Base-by-base conservation (phyloP, 2,113 vertebrate species). In the Cyphomyrus plagiostoma region DNA sequence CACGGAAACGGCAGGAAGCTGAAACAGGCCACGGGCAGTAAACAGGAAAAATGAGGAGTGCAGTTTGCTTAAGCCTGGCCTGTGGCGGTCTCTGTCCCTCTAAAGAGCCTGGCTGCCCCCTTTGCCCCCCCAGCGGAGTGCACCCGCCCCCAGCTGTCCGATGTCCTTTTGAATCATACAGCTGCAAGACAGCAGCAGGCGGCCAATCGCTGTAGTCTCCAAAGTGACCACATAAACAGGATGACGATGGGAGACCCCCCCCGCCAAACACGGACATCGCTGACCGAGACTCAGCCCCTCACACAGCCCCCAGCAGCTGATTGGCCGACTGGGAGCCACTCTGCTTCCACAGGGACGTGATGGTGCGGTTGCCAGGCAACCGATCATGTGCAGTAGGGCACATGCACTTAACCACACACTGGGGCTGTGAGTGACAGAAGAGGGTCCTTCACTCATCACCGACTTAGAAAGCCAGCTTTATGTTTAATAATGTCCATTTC, bases 21-120 rank as follows among this genome's bases (percentile, higher is more conserved):
- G 85, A 53, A 46, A 30, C 48, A 53, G 85, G 9, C 19, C 13
- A 52, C 15, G 26, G 13, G 23, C 49, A n/a, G 46, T 52, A 86
- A 88, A 87, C 86, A 87, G 86, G 86, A 87, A 87, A 87, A 58
- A 58, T 52, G 53, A 42, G 13, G 52, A 53, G 17, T 3, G 26
- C 52, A 23, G 53, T 10, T 87, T 17, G 15, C 86, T 53, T 62
- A 10, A 39, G 19, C n/a, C 35, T 11, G 56, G 58, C 19, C 3
- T n/a, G 39, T 35, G 58, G 26, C 46, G 82, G 10, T 30, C 35
- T 48, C 56, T 39, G n/a, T 45, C 35, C 35, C 35, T 35, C 35
- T 35, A 35, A 35, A 52, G 39, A 9, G 15, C 2, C 26, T 4
- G 13, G 39, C 77, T 7, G 5, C 30, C 2, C 30, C 13, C n/a